Evolutionary conservation across 1,140 invertebrate genomes (phyloP).

Genomic region (Stegodyphus mimosarum): DNA sequence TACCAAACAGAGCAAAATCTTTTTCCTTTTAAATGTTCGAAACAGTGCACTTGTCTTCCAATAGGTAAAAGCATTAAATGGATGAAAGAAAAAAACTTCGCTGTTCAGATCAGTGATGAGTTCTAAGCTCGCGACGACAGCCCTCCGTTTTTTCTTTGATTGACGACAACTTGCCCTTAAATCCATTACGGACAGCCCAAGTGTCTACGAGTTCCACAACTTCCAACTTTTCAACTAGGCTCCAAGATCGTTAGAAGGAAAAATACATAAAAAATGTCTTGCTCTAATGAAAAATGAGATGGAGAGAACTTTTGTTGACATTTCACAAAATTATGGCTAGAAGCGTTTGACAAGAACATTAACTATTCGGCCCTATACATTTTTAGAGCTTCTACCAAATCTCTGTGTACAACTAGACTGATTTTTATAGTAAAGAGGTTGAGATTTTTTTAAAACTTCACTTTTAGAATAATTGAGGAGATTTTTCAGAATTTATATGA

Average conservation of each 20-base stretch:
- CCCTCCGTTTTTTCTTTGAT: conserved; percentile 43
- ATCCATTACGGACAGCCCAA: conserved; percentile 49
- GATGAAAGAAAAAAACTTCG: conserved; percentile 25
- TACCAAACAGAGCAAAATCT: too few relatives aligned
- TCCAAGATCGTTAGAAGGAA: conserved; percentile 42
- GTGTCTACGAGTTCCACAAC: conserved; percentile 42
- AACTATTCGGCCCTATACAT: conserved; percentile 35
- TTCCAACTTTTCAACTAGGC: conserved; percentile 56
- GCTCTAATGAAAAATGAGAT: conserved; percentile 53
- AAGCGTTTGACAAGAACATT: conserved; percentile 55
- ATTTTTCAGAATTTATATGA: too few relatives aligned
- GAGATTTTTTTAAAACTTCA: too few relatives aligned
- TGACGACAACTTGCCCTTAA: conserved; percentile 56
- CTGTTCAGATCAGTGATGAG: conserved; percentile 38
- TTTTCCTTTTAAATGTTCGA: too few relatives aligned
- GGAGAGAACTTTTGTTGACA: conserved; percentile 56
- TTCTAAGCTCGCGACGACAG: conserved; percentile 45
- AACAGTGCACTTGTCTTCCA: too few relatives aligned
- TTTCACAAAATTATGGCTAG: conserved; percentile 59
- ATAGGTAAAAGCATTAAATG: conserved; percentile 39
- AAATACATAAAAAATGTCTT: conserved; percentile 31
- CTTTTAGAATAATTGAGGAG: too few relatives aligned
- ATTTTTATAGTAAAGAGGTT: too few relatives aligned
- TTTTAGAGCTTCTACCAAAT: too few relatives aligned
- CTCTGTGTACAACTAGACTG: too few relatives aligned